Conservation (phyloP, 2,113 vertebrate species). For the Holacanthus passer region DNA sequence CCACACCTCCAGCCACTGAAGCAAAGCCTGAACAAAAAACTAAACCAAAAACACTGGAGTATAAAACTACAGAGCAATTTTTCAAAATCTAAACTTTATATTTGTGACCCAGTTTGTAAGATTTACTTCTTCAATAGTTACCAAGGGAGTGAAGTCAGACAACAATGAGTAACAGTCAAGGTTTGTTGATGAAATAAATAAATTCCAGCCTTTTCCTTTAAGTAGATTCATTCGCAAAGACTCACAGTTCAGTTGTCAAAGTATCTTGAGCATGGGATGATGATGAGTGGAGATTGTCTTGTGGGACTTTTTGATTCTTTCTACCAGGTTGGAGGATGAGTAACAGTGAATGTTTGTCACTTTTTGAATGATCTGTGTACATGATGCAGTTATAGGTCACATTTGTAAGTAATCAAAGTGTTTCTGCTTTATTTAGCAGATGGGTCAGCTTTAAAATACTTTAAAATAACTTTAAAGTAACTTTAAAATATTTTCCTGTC, state of each 20-base stretch:
- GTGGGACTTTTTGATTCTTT: neutral
- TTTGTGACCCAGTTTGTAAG: neutral
- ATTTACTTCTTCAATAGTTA: neutral
- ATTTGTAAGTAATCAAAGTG: conserved; percentile 22
- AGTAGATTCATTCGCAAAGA: neutral
- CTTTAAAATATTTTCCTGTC: neutral
- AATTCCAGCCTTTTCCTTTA: neutral
- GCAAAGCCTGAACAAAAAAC: too few relatives aligned
- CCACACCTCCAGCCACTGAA: too few relatives aligned
- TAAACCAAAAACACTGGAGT: too few relatives aligned
- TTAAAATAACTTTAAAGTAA: neutral
- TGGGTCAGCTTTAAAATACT: conserved; percentile 5
- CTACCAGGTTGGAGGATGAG: conserved; percentile 10
- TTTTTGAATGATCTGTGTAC: conserved; percentile 19
- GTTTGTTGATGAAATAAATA: neutral
- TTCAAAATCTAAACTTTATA: neutral
- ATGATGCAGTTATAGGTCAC: neutral
- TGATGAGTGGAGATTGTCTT: neutral
- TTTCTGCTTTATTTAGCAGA: conserved; percentile 46
- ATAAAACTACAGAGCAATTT: too few relatives aligned
- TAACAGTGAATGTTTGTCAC: conserved; percentile 19
- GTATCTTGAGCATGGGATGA: neutral
- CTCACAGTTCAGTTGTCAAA: conserved; percentile 1
- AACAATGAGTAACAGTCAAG: neutral
- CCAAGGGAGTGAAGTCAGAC: neutral